Percentiles rank a stretch among this genome's conserved stretches.
Conservation (phyloP, 1,140 invertebrate species). For the Goniozus legneri region DNA sequence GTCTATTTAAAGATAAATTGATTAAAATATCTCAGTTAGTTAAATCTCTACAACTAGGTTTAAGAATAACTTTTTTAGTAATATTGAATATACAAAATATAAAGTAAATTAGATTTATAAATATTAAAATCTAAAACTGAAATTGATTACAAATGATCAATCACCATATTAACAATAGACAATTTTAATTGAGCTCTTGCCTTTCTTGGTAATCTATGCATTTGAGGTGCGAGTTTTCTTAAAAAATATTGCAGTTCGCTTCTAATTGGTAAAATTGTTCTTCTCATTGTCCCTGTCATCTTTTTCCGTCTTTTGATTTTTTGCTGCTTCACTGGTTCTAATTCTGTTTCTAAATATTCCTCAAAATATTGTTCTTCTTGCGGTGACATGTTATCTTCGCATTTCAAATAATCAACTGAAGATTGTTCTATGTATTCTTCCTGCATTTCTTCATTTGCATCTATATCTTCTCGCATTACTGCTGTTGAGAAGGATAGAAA, state of each 20-base stretch:
- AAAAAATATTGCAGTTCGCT: constrained; percentile 41
- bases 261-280: constrained; percentile 47
- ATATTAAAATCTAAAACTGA: too few species aligned
- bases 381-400: constrained; percentile 12
- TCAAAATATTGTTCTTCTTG: constrained; percentile 19
- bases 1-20: too few species aligned
- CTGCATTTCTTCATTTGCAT: constrained; percentile 3
- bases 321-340: background rate
- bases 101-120: too few species aligned
- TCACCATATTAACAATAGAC: constrained; percentile 49
- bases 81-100: too few species aligned
- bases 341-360: background rate
- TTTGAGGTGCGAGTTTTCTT: constrained; percentile 41
- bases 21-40: too few species aligned
- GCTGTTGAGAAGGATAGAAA: constrained; percentile 21
- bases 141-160: constrained; percentile 45
- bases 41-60: too few species aligned
- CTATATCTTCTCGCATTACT: background rate
- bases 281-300: constrained; percentile 26
- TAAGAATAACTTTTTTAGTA: too few species aligned
- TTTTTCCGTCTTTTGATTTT: constrained; percentile 10
- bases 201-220: constrained; percentile 42
- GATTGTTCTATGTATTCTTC: background rate
- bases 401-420: constrained; percentile 3
- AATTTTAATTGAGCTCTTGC: constrained; percentile 45